phyloP scores from a whole-genome alignment of 2,797 vertebrate genomes.

The Poecilia picta region DNA sequence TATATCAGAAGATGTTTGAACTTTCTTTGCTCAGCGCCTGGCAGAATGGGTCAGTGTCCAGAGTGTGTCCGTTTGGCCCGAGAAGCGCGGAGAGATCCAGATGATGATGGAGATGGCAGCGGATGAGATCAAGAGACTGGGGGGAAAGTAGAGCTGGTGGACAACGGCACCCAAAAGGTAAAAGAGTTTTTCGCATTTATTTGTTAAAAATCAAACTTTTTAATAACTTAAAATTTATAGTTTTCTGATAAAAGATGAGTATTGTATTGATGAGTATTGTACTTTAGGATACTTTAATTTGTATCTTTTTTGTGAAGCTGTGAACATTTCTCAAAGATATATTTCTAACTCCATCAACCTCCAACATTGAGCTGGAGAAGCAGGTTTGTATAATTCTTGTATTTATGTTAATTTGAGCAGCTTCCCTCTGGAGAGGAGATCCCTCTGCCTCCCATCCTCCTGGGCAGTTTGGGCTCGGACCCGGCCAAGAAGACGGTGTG shows the following conservation, averaged over 20 bases:
- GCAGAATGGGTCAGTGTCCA: conserved; percentile 92
- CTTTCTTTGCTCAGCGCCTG: conserved; percentile 79
- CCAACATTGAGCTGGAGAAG: too few relatives aligned
- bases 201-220: neutral
- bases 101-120: conserved; percentile 93
- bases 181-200: neutral
- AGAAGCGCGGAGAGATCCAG: conserved; percentile 91
- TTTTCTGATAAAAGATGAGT: too few relatives aligned
- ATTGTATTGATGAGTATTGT: too few relatives aligned
- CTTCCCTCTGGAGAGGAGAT: conserved; percentile 89
- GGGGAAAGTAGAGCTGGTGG: conserved; percentile 88
- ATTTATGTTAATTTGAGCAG: conserved; percentile 64
- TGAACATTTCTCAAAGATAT: too few relatives aligned
- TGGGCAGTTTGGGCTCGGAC: conserved; percentile 90
- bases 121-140: conserved; percentile 87
- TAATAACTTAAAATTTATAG: too few relatives aligned
- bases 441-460: conserved; percentile 91
- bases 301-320: too few relatives aligned
- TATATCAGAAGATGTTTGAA: fast-evolving
- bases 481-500: conserved; percentile 94
- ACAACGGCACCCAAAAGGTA: conserved; percentile 91
- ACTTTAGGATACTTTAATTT: too few relatives aligned
- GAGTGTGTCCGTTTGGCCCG: conserved; percentile 94
- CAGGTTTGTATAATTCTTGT: too few relatives aligned
- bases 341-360: too few relatives aligned